Percentiles rank a stretch among this genome's conserved stretches.
Conservation (phyloP, 2,113 vertebrate genomes). For the Dasyprocta punctata region DNA sequence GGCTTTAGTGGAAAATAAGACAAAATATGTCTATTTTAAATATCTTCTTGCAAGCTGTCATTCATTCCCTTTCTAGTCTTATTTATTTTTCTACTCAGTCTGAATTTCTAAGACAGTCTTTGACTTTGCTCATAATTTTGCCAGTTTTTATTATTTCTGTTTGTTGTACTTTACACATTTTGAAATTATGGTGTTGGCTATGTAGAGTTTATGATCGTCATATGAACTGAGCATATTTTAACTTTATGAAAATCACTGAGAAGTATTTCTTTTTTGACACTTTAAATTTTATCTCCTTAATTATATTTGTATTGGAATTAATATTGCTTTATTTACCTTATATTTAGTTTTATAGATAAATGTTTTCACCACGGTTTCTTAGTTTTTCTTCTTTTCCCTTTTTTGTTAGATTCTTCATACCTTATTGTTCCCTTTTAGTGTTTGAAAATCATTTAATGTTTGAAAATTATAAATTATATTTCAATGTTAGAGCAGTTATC, state of each 20-base stretch:
- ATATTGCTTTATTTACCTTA: not conserved
- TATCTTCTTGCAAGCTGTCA: not conserved
- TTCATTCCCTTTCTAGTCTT: not conserved
- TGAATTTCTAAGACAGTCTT: not conserved
- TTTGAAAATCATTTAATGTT: not conserved
- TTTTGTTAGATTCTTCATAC: not conserved
- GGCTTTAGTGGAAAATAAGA: not conserved
- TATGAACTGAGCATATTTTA: not conserved
- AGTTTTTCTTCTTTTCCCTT: not conserved
- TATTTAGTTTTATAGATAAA: not conserved
- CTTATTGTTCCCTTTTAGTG: not conserved
- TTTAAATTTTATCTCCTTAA: not conserved
- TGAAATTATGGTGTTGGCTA: not conserved
- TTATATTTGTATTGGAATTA: not conserved
- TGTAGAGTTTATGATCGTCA: not conserved
- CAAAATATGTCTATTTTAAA: not conserved
- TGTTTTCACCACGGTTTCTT: not conserved
- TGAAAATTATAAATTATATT: not conserved
- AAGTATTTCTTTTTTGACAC: not conserved
- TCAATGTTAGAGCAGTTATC: not conserved
- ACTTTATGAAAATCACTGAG: not conserved
- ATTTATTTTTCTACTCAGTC: not conserved
- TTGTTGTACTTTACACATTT: not conserved
- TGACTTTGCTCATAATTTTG: not conserved
- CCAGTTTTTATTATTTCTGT: not conserved